Evolutionary conservation across 2,797 vertebrate genomes (phyloP).

Genomic region (Babyrousa celebensis): DNA sequence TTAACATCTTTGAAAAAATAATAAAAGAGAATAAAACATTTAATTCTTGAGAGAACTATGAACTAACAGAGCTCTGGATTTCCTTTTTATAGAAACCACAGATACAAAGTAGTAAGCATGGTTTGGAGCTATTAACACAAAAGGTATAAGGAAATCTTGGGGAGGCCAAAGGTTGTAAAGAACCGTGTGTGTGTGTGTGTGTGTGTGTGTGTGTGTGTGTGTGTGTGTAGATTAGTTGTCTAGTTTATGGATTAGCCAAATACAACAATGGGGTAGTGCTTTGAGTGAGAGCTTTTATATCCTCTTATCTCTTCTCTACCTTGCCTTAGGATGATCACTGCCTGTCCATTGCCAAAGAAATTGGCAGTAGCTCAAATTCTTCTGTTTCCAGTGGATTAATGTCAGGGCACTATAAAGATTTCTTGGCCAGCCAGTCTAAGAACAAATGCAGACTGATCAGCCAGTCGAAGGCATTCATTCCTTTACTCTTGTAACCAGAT

Average conservation of each 20-base stretch:
- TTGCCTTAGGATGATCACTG: background rate
- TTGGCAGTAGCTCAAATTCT: background rate
- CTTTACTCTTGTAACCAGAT: background rate
- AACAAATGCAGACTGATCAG: background rate
- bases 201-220: background rate
- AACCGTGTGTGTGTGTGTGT: background rate
- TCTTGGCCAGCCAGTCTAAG: background rate
- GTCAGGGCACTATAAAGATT: background rate
- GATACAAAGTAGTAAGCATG: background rate
- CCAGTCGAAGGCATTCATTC: background rate
- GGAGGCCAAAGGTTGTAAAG: background rate
- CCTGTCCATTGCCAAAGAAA: background rate
- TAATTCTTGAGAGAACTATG: background rate
- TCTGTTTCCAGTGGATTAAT: background rate
- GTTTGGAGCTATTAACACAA: background rate
- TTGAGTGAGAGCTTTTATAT: background rate
- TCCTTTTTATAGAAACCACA: background rate
- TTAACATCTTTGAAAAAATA: conserved; percentile 48
- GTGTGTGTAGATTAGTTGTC: background rate
- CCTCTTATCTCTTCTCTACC: background rate
- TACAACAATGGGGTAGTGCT: background rate
- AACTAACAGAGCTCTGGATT: background rate
- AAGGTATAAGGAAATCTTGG: background rate
- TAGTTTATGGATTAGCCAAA: background rate
- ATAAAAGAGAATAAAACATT: conserved; percentile 14